Percentiles rank a stretch among this genome's conserved stretches.
Evolutionary conservation across 2,113 vertebrate species (phyloP).

Genomic region (rabbit (Oryctolagus cuniculus)): mOryCun1.1 NC_091435.1:5045001-5045500

Average conservation of each 20-base stretch:
- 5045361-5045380: too few species aligned
- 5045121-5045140: fast-evolving
- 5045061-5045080: not conserved
- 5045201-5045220: fast-evolving
- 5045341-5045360: not conserved
- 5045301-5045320: not conserved
- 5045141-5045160: fast-evolving
- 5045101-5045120: fast-evolving
- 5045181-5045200: not conserved
- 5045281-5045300: not conserved
- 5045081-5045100: not conserved
- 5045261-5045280: not conserved
- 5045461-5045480: too few species aligned
- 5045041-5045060: too few species aligned
- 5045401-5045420: too few species aligned
- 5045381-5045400: too few species aligned
- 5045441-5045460: too few species aligned
- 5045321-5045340: not conserved
- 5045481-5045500: too few species aligned
- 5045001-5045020: fast-evolving
- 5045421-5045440: too few species aligned
- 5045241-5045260: not conserved
- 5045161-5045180: not conserved
- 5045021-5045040: fast-evolving
- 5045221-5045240: not conserved